Conservation (phyloP, 2,797 vertebrate genomes). For the Telmatherina bonti region DNA sequence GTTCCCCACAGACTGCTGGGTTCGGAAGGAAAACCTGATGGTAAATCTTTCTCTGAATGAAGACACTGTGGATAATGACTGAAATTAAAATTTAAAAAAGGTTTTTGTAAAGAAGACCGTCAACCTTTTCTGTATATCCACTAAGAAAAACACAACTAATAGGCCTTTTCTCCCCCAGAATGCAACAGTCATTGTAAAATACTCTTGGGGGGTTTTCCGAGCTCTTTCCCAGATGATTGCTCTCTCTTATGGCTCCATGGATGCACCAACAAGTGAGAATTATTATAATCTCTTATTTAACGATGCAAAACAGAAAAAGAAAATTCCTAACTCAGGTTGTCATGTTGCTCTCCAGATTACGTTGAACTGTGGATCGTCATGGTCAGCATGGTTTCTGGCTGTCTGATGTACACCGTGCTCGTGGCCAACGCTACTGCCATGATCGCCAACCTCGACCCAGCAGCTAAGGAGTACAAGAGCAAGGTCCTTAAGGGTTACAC, state of each 20-base stretch:
- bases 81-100: background rate
- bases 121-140: too few species aligned
- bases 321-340: background rate
- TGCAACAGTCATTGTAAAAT: slow-evolving; percentile 82
- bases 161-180: slow-evolving; percentile 69
- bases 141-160: background rate
- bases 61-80: background rate
- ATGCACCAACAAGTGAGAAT: slow-evolving; percentile 83
- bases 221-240: slow-evolving; percentile 86
- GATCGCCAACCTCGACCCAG: slow-evolving; percentile 81
- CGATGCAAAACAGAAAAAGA: background rate
- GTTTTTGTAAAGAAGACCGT: too few species aligned
- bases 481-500: slow-evolving; percentile 74
- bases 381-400: slow-evolving; percentile 86
- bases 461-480: slow-evolving; percentile 84
- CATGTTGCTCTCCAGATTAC: slow-evolving; percentile 73
- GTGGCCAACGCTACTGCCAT: slow-evolving; percentile 84
- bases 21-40: slow-evolving; percentile 84
- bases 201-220: slow-evolving; percentile 85
- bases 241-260: slow-evolving; percentile 84
- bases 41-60: slow-evolving; percentile 50
- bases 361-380: slow-evolving; percentile 86
- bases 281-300: slow-evolving; percentile 30
- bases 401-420: slow-evolving; percentile 85
- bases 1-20: slow-evolving; percentile 85